phyloP scores from a whole-genome alignment of 2,113 vertebrate genomes.

The Xenopus borealis region DNA sequence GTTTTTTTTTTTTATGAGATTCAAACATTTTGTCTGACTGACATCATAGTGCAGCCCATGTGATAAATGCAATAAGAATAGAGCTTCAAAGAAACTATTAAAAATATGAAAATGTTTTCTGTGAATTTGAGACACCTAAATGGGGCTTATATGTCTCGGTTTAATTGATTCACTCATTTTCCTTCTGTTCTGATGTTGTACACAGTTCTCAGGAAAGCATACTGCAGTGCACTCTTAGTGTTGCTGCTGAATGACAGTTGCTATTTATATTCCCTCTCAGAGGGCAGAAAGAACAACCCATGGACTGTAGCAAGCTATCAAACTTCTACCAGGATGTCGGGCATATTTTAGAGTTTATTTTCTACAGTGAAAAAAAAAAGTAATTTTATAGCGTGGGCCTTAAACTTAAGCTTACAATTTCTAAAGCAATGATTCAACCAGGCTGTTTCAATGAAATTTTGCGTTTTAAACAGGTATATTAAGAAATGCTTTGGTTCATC shows the following conservation, averaged over 20 bases:
- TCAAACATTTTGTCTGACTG: no score
- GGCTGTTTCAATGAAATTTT: background rate
- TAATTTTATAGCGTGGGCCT: slow-evolving; percentile 16
- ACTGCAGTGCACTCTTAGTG: slow-evolving; percentile 23
- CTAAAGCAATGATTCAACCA: background rate
- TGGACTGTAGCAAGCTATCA: slow-evolving; percentile 33
- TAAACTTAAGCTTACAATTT: slow-evolving; percentile 11
- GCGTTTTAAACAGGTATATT: background rate
- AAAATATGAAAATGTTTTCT: slow-evolving; percentile 71
- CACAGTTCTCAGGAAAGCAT: slow-evolving; percentile 38
- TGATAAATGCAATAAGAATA: no score
- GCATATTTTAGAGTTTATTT: slow-evolving; percentile 33
- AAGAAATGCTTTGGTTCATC: background rate
- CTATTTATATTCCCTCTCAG: slow-evolving; percentile 54
- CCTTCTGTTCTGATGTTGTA: slow-evolving; percentile 51
- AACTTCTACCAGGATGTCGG: slow-evolving; percentile 49
- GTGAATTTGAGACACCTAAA: slow-evolving; percentile 69
- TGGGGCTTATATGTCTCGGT: slow-evolving; percentile 60
- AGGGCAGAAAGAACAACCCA: slow-evolving; percentile 32
- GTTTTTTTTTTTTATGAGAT: no score
- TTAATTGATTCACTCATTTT: slow-evolving; percentile 68
- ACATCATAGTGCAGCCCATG: no score
- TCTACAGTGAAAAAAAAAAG: slow-evolving; percentile 20
- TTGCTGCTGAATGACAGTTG: slow-evolving; percentile 52
- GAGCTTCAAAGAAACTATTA: slow-evolving; percentile 67